phyloP scores from a whole-genome alignment of 2,797 vertebrate genomes.

The Danio aesculapii region DNA sequence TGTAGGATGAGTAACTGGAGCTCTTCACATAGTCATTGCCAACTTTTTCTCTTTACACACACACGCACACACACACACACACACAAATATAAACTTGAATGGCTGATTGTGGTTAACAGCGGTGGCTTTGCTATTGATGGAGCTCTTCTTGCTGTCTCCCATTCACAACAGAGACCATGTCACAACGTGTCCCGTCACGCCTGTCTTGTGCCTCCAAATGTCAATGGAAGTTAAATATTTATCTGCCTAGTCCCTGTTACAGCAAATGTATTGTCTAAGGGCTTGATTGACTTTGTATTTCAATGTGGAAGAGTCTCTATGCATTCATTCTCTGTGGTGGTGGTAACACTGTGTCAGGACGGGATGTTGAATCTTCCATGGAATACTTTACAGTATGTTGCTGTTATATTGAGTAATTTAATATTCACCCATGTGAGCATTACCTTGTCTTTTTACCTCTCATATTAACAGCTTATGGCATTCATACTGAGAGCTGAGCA shows the following conservation, averaged over 20 bases:
- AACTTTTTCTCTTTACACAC: slow-evolving; percentile 61
- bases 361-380: neutral
- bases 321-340: neutral
- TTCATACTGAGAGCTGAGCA: neutral
- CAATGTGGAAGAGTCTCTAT: slow-evolving; percentile 22
- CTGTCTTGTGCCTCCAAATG: slow-evolving; percentile 38
- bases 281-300: slow-evolving; percentile 20
- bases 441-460: too few species aligned
- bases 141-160: slow-evolving; percentile 41
- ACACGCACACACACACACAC: slow-evolving; percentile 58
- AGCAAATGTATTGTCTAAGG: slow-evolving; percentile 30
- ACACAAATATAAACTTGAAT: slow-evolving; percentile 49
- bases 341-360: neutral
- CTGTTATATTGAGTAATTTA: neutral
- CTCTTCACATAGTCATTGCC: slow-evolving; percentile 46
- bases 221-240: slow-evolving; percentile 54
- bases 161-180: slow-evolving; percentile 33
- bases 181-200: slow-evolving; percentile 50
- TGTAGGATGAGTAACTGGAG: slow-evolving; percentile 65
- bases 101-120: slow-evolving; percentile 47
- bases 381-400: neutral
- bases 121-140: slow-evolving; percentile 48
- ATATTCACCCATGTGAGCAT: neutral
- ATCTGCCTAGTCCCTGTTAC: slow-evolving; percentile 22
- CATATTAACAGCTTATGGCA: neutral